A percentile compares a stretch with the other conserved stretches of the same genome.
phyloP scores from a whole-genome alignment of 1,140 invertebrate genomes.

The Delia radicum region DNA sequence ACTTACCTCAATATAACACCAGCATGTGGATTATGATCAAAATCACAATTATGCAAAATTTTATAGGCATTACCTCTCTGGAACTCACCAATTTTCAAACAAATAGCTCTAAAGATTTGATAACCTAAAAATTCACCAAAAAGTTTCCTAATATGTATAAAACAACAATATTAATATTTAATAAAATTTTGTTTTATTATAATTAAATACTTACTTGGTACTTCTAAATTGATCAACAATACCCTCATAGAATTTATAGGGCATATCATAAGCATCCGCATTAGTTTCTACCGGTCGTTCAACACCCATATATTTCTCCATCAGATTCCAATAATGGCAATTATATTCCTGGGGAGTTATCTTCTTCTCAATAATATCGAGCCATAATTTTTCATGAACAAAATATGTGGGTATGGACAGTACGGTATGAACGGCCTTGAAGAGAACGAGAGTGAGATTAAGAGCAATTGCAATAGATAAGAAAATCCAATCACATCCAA shows the following conservation, averaged over 20 bases:
- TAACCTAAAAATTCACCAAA: slow-evolving; percentile 34
- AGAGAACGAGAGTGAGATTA: neutral
- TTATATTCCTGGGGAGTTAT: slow-evolving; percentile 69
- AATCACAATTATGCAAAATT: slow-evolving; percentile 61
- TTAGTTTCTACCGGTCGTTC: slow-evolving; percentile 67
- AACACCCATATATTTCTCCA: slow-evolving; percentile 73
- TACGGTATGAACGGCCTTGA: slow-evolving; percentile 30
- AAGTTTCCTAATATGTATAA: slow-evolving; percentile 31
- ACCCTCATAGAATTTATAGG: slow-evolving; percentile 34
- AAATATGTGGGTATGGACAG: slow-evolving; percentile 31
- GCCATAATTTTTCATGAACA: slow-evolving; percentile 34
- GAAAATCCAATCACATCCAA: neutral
- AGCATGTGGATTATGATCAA: slow-evolving; percentile 55
- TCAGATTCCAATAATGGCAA: slow-evolving; percentile 69
- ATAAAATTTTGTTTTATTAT: neutral
- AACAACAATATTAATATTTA: neutral
- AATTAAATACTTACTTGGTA: slow-evolving; percentile 25
- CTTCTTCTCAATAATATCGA: slow-evolving; percentile 31
- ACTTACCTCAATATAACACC: slow-evolving; percentile 52
- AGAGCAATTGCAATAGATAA: neutral
- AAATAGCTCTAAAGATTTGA: slow-evolving; percentile 33
- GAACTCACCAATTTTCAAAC: slow-evolving; percentile 28
- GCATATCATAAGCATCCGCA: slow-evolving; percentile 73
- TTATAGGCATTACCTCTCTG: slow-evolving; percentile 33
- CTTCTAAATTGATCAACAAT: slow-evolving; percentile 28